Percentiles rank a stretch among this genome's conserved stretches.
These are phyloP conservation scores for Anser cygnoides DNA, from an alignment of 2,113 vertebrate species.

Conservation along the genomic window DNA sequence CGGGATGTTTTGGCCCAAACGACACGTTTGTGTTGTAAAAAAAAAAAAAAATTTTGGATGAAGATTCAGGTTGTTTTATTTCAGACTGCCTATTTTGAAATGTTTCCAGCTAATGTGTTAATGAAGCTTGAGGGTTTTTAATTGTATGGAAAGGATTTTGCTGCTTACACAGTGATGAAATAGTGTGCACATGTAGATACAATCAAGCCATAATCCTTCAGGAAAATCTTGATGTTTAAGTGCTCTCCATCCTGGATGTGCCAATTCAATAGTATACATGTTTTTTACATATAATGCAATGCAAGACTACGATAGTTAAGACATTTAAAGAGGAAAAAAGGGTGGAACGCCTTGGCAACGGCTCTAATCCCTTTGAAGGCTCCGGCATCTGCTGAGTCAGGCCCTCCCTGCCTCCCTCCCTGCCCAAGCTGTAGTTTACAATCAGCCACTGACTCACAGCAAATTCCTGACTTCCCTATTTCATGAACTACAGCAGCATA, in stretches of 20 bases:
- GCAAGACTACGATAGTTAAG: constrained; percentile 37
- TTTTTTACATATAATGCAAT: constrained; percentile 12
- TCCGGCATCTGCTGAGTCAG: constrained; percentile 65
- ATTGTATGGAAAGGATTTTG: not conserved
- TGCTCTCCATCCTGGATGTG: not conserved
- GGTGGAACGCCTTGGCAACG: constrained; percentile 53
- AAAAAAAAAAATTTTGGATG: not conserved
- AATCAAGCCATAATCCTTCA: not conserved
- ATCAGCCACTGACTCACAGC: constrained; percentile 30
- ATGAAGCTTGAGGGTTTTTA: not conserved
- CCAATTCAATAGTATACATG: not conserved
- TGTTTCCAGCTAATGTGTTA: not conserved
- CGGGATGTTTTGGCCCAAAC: not conserved
- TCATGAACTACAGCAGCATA: not conserved
- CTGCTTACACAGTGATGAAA: not conserved
- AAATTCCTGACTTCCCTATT: constrained; percentile 33
- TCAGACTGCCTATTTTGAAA: not conserved
- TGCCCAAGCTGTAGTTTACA: not conserved
- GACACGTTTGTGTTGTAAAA: not conserved
- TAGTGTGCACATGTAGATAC: not conserved
- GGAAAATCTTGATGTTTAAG: constrained; percentile 23
- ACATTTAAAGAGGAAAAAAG: constrained; percentile 22
- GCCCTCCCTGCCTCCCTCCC: not conserved
- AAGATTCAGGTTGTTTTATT: not conserved
- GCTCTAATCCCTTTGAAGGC: constrained; percentile 61